phyloP scores from a whole-genome alignment of 1,140 invertebrate species.

The Scaptomyza graminum region DNA sequence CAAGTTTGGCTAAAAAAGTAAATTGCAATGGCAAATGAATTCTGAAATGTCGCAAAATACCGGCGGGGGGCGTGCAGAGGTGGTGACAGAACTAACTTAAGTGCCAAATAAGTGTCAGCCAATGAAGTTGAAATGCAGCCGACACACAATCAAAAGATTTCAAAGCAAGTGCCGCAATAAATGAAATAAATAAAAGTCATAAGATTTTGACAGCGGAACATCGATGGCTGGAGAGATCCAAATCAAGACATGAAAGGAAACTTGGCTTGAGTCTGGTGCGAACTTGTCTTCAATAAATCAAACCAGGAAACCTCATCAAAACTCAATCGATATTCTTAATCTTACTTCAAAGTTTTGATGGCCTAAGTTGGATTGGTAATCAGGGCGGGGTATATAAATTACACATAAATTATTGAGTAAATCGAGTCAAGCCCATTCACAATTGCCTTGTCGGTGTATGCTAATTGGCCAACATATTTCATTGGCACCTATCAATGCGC shows the following conservation, averaged over 20 bases:
- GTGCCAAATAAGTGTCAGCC: conserved; percentile 51
- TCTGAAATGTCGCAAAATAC: conserved; percentile 46
- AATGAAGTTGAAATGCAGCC: conserved; percentile 28
- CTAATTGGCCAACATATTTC: conserved; percentile 44
- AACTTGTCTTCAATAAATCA: no score
- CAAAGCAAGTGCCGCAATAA: not conserved
- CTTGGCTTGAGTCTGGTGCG: no score
- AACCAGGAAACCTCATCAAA: no score
- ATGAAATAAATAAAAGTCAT: conserved; percentile 11
- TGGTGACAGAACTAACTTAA: conserved; percentile 13
- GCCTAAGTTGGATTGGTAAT: not conserved
- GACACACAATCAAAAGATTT: conserved; percentile 2
- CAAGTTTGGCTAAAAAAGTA: conserved; percentile 64
- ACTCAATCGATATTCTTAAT: no score
- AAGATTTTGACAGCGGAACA: not conserved
- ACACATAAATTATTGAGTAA: not conserved
- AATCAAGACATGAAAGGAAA: no score
- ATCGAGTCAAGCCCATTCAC: not conserved
- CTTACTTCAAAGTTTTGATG: no score
- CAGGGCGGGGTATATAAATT: not conserved
- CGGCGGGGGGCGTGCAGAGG: not conserved
- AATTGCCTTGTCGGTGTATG: conserved; percentile 18
- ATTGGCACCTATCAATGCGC: conserved; percentile 59
- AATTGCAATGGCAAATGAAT: conserved; percentile 66
- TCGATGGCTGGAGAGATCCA: no score